These are phyloP conservation scores for Cistogaster globosa DNA, from an alignment of 2,888 invertebrate genomes.

Conservation along the genomic window DNA sequence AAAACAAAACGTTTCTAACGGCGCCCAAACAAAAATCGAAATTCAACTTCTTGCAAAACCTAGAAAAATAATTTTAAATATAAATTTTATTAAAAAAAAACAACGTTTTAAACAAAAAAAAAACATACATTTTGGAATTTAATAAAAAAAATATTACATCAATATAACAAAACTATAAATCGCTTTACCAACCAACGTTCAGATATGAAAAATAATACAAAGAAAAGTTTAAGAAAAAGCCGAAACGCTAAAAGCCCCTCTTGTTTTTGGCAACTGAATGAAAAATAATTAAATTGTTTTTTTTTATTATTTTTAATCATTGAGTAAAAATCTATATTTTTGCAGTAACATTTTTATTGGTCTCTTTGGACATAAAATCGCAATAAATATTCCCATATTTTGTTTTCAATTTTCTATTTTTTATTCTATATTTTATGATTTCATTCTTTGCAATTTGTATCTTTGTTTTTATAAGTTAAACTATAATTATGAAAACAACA, in stretches of 20 bases:
- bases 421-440: constrained; percentile 65
- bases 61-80: constrained; percentile 72
- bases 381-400: constrained; percentile 47
- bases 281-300: constrained; percentile 62
- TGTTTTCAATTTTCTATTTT: constrained; percentile 67
- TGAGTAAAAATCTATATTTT: constrained; percentile 67
- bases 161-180: constrained; percentile 34
- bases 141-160: constrained; percentile 17
- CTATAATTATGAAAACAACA: constrained; percentile 56
- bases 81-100: constrained; percentile 71
- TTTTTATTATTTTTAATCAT: constrained; percentile 67
- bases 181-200: constrained; percentile 63
- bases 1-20: constrained; percentile 79
- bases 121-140: constrained; percentile 72
- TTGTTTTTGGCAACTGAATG: constrained; percentile 70
- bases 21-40: constrained; percentile 84
- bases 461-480: constrained; percentile 59
- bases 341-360: constrained; percentile 64
- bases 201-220: constrained; percentile 43
- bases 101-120: constrained; percentile 66
- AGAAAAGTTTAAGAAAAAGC: constrained; percentile 26
- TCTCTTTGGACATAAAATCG: constrained; percentile 53
- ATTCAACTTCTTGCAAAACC: constrained; percentile 83
- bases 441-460: constrained; percentile 61
- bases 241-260: constrained; percentile 70